Base-by-base conservation (phyloP, 2,113 vertebrate species). In the Sander vitreus region DNA sequence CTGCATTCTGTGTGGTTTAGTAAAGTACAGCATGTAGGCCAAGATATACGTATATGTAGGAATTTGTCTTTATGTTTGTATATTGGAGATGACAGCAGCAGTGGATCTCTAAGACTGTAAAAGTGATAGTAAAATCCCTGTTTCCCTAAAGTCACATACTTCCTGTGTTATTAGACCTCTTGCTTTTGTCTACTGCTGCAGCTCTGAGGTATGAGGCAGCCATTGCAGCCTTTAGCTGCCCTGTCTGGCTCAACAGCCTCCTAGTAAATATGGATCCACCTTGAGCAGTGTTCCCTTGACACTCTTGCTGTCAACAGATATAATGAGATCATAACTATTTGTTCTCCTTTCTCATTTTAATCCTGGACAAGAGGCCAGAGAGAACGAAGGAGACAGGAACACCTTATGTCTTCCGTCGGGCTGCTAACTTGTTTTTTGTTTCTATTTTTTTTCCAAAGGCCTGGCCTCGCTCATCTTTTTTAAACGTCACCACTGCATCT, bases 261-360 rank as follows among this genome's bases (percentile, higher is more conserved):
- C 69, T 65, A 59, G 76, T 88, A 85, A 86, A 91, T 84, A 82
- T 88, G 70, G 66, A 85, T 84, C 80, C 67, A 72, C 76, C 76
- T 87, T 63, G 45, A 80, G 72, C 59, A 72, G 68, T n/a, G 11
- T 60, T 89, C 85, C 73, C 78, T 36, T 12, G 69, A 76, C 59
- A 53, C 57, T 19, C n/a, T 66, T 62, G 67, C 80, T 83, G 75
- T 89, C 90, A 88, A 70, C 84, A 75, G 78, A 80, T 80, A 84
- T 91, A 90, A 92, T 85, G 85, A 91, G 84, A 75, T 63, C 76
- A 78, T 88, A 86, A 92, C 84, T 92, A 86, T 85, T 90, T 47
- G 45, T 85, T 84, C 73, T 70, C n/a, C 53, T 84, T 88, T 79
- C 79, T 84, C 80, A 83, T 86, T 92, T 83, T 79, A 86, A 33